phyloP scores from a whole-genome alignment of 2,113 vertebrate genomes.

The Osmerus mordax region DNA sequence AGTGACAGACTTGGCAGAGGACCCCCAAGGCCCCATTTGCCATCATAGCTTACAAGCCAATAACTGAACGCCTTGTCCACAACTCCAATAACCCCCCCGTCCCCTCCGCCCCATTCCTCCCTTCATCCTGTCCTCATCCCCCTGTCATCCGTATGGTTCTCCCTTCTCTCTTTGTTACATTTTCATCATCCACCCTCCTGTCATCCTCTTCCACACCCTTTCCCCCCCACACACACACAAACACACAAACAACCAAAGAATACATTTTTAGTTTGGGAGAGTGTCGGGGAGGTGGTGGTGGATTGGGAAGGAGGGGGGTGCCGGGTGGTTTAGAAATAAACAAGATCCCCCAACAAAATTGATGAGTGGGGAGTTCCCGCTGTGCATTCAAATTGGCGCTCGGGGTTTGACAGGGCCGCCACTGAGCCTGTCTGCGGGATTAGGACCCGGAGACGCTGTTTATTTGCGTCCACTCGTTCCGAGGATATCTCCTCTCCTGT shows the following conservation, averaged over 20 bases:
- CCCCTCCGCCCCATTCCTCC: neutral
- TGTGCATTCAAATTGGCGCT: conserved; percentile 68
- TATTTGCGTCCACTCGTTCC: conserved; percentile 51
- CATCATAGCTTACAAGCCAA: conserved; percentile 18
- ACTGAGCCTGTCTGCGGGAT: conserved; percentile 58
- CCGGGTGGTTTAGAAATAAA: conserved; percentile 52
- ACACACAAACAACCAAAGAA: conserved; percentile 44
- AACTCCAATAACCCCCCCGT: conserved; percentile 8
- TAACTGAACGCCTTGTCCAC: conserved; percentile 21
- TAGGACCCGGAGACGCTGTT: conserved; percentile 58
- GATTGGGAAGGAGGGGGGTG: neutral
- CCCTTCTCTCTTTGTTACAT: neutral
- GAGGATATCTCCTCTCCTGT: conserved; percentile 56
- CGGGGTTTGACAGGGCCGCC: conserved; percentile 61
- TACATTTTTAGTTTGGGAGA: conserved; percentile 16
- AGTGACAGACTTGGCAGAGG: conserved; percentile 45
- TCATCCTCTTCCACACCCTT: neutral
- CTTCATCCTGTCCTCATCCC: neutral
- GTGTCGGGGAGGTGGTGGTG: no score
- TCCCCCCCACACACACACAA: conserved; percentile 27
- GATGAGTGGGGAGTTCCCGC: conserved; percentile 55
- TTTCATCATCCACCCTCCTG: neutral
- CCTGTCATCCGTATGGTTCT: conserved; percentile 6
- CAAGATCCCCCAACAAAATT: conserved; percentile 57
- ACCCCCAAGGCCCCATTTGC: conserved; percentile 17